These are phyloP conservation scores for Hypena proboscidalis DNA, from an alignment of 2,888 invertebrate species.

Conservation along the genomic window DNA sequence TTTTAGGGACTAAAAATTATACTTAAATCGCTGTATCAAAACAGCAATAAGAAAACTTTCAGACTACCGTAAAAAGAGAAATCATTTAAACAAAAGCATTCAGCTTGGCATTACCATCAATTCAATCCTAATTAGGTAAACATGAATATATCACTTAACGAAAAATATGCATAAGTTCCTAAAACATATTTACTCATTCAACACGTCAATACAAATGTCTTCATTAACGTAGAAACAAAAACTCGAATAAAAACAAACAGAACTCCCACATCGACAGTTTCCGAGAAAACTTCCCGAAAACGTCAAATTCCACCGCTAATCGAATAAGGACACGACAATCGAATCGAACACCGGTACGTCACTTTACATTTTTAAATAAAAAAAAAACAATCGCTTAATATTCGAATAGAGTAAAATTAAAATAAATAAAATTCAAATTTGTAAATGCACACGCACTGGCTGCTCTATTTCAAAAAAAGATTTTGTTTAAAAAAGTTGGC, in stretches of 20 bases:
- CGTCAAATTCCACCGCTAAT: conserved; percentile 70
- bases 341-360: conserved; percentile 48
- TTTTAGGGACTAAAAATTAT: no score
- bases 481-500: conserved; percentile 17
- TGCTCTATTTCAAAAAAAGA: conserved; percentile 19
- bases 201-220: conserved; percentile 72
- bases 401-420: conserved; percentile 19
- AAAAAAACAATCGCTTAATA: conserved; percentile 37
- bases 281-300: conserved; percentile 73
- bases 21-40: no score
- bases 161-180: conserved; percentile 10
- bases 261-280: conserved; percentile 76
- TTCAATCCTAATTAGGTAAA: conserved; percentile 16
- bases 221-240: conserved; percentile 65
- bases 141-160: conserved; percentile 16
- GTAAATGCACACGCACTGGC: conserved; percentile 24
- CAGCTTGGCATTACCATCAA: not conserved
- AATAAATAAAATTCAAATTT: conserved; percentile 13
- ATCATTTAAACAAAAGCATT: not conserved
- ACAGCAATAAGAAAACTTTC: no score
- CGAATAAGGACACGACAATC: conserved; percentile 68
- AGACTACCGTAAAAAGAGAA: no score
- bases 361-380: conserved; percentile 50
- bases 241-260: conserved; percentile 60
- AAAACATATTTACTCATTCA: conserved; percentile 64